phyloP scores from a whole-genome alignment of 2,113 vertebrate genomes.

The Rhegmatorhina hoffmannsi region DNA sequence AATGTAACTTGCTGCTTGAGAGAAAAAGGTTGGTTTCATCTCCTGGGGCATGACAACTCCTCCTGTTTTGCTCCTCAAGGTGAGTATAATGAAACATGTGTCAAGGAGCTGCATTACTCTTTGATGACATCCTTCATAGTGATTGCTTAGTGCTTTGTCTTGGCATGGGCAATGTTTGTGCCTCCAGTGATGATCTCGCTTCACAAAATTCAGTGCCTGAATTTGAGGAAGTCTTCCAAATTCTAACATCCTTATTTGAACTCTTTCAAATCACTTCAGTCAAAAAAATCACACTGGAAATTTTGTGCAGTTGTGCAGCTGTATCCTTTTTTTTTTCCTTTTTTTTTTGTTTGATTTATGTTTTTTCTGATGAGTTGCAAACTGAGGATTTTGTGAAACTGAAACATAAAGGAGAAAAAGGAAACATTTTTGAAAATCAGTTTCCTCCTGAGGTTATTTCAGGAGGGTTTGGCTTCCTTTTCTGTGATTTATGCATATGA shows the following conservation, averaged over 20 bases:
- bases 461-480: not conserved
- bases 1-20: not conserved
- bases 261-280: not conserved
- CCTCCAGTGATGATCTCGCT: not conserved
- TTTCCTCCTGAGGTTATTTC: not conserved
- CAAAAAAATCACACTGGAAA: not conserved
- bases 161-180: constrained; percentile 6
- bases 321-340: not conserved
- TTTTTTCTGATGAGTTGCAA: not conserved
- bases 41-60: not conserved
- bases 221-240: not conserved
- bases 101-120: not conserved
- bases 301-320: not conserved
- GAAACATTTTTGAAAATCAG: not conserved
- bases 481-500: not conserved
- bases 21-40: not conserved
- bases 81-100: not conserved
- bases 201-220: not conserved
- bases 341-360: not conserved
- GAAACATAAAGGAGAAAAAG: not conserved
- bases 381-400: not conserved
- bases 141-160: not conserved
- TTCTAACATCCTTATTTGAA: not conserved
- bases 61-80: not conserved
- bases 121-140: not conserved